Evolutionary conservation across 2,888 invertebrate genomes (phyloP).

Genomic region (Caenorhabditis sp.): DNA sequence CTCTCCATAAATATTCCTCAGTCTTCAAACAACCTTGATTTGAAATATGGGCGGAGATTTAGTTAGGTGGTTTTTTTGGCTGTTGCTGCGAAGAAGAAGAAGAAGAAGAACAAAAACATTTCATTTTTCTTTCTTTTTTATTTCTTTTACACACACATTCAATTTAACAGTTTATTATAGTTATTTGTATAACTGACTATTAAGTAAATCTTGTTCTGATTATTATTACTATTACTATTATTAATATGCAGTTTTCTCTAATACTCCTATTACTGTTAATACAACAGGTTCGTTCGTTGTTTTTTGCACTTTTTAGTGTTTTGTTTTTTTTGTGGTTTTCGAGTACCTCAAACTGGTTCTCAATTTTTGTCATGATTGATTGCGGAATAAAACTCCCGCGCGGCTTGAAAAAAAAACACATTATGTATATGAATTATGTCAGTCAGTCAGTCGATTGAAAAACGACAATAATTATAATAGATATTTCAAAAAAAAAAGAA

Average conservation of each 20-base stretch:
- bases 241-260: neutral
- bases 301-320: neutral
- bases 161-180: neutral
- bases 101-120: neutral
- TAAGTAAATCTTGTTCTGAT: too few relatives aligned
- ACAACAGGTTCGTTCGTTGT: neutral
- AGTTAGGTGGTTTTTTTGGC: neutral
- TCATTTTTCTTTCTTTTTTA: neutral
- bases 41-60: neutral
- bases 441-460: neutral
- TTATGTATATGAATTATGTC: neutral
- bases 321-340: neutral
- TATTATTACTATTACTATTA: neutral
- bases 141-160: neutral
- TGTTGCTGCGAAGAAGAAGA: too few relatives aligned
- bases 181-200: neutral
- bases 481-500: neutral
- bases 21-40: neutral
- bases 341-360: neutral
- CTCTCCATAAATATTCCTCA: neutral
- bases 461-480: neutral
- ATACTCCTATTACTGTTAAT: neutral
- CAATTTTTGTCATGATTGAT: constrained; percentile 3
- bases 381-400: neutral
- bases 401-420: neutral